phyloP scores from a whole-genome alignment of 2,113 vertebrate species.

The Colinus virginianus region DNA sequence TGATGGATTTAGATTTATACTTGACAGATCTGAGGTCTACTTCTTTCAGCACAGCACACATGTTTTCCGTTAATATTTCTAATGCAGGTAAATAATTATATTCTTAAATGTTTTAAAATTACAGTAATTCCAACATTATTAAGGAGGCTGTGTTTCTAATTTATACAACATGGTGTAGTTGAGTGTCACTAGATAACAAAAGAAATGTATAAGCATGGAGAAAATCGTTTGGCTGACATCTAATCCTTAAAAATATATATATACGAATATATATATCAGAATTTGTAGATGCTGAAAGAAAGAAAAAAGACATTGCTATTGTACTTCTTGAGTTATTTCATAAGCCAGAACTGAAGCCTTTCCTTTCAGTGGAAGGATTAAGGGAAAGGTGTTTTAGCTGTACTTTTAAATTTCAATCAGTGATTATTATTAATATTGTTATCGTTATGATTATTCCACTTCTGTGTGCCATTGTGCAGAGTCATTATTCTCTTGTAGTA shows the following conservation, averaged over 20 bases:
- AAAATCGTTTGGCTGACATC: slow-evolving; percentile 21
- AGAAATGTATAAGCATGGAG: slow-evolving; percentile 43
- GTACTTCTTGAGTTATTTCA: background rate
- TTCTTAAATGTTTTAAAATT: slow-evolving; percentile 72
- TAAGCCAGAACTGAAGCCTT: background rate
- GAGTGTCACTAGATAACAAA: slow-evolving; percentile 58
- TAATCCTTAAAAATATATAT: slow-evolving; percentile 40
- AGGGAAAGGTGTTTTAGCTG: background rate
- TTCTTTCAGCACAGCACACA: slow-evolving; percentile 8
- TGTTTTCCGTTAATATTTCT: slow-evolving; percentile 68
- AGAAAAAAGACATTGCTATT: background rate
- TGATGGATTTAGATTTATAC: background rate
- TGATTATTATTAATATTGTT: background rate
- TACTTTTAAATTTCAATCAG: background rate
- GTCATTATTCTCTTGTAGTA: background rate
- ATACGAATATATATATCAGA: slow-evolving; percentile 9
- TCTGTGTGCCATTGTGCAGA: background rate
- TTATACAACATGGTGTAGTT: slow-evolving; percentile 34
- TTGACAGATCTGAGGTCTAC: background rate
- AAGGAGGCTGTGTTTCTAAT: slow-evolving; percentile 65
- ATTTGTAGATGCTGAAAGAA: slow-evolving; percentile 49
- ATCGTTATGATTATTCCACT: background rate
- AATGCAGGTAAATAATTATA: slow-evolving; percentile 70
- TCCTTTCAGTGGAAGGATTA: background rate
- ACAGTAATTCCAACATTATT: slow-evolving; percentile 60